phyloP scores from a whole-genome alignment of 2,888 invertebrate genomes.

The Eupithecia abbreviata region DNA sequence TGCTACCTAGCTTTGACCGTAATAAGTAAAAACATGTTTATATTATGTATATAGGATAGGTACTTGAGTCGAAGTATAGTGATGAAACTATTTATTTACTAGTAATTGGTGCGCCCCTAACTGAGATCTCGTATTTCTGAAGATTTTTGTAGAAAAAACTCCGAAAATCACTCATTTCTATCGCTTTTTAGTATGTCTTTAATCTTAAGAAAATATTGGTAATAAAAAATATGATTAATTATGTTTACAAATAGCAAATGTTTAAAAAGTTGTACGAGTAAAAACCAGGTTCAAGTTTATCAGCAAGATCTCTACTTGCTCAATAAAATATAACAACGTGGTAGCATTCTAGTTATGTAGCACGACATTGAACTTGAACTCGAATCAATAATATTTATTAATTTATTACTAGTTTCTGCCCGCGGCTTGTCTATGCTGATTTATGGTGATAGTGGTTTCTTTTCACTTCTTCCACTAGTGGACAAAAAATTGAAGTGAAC shows the following conservation, averaged over 20 bases:
- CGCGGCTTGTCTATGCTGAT: too few relatives aligned
- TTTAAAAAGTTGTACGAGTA: not conserved
- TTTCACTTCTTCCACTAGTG: too few relatives aligned
- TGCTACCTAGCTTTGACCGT: too few relatives aligned
- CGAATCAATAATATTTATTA: slow-evolving; percentile 8
- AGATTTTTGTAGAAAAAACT: not conserved
- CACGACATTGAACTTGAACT: slow-evolving; percentile 30
- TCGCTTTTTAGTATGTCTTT: not conserved
- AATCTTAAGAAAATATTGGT: too few relatives aligned
- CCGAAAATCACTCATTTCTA: not conserved
- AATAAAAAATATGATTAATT: too few relatives aligned
- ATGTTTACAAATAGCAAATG: too few relatives aligned
- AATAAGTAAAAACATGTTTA: too few relatives aligned
- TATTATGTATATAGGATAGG: too few relatives aligned
- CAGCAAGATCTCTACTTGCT: not conserved
- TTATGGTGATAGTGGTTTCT: too few relatives aligned
- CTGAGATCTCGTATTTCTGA: not conserved
- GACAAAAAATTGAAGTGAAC: too few relatives aligned
- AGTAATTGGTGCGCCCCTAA: not conserved
- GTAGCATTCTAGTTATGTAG: not conserved
- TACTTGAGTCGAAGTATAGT: too few relatives aligned
- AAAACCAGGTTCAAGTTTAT: not conserved
- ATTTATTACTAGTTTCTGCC: not conserved
- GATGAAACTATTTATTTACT: too few relatives aligned
- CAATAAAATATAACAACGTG: not conserved